A percentile compares a stretch with the other conserved stretches of the same genome.
These are phyloP conservation scores for Ctenopoma kingsleyae DNA, from an alignment of 2,797 vertebrate species.

Conservation along the genomic window DNA sequence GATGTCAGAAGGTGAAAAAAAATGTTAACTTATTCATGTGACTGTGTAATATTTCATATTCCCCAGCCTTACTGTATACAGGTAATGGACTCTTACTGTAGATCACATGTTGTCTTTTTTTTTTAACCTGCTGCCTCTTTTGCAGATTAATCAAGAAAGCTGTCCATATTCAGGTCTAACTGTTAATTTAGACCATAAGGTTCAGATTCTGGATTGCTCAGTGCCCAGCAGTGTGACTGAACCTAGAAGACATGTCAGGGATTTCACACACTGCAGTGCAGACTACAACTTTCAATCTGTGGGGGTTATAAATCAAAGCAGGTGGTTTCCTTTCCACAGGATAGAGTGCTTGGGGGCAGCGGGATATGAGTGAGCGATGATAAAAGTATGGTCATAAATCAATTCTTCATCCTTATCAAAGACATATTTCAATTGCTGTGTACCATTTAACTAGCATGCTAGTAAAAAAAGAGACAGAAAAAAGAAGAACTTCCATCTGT, in stretches of 20 bases:
- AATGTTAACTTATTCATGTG: conserved; percentile 19
- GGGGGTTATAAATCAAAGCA: conserved; percentile 82
- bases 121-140: conserved; percentile 7
- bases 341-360: conserved; percentile 73
- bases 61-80: too few relatives aligned
- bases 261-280: conserved; percentile 58
- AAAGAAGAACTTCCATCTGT: conserved; percentile 77
- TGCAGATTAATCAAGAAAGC: conserved; percentile 1
- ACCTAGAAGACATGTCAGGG: conserved; percentile 60
- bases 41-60: too few relatives aligned
- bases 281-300: conserved; percentile 60
- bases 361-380: conserved; percentile 76
- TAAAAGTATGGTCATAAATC: conserved; percentile 86
- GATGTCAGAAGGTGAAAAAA: conserved; percentile 24
- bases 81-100: not conserved
- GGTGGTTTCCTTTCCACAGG: conserved; percentile 81
- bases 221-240: conserved; percentile 37
- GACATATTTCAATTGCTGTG: conserved; percentile 80
- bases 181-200: conserved; percentile 39
- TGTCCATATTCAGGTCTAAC: conserved; percentile 19
- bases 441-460: conserved; percentile 82
- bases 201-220: conserved; percentile 19
- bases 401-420: conserved; percentile 84
- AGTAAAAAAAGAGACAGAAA: conserved; percentile 62
- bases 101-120: conserved; percentile 7